Evolutionary conservation across 2,888 invertebrate species (phyloP).

Genomic region (Syrphus vitripennis): DNA sequence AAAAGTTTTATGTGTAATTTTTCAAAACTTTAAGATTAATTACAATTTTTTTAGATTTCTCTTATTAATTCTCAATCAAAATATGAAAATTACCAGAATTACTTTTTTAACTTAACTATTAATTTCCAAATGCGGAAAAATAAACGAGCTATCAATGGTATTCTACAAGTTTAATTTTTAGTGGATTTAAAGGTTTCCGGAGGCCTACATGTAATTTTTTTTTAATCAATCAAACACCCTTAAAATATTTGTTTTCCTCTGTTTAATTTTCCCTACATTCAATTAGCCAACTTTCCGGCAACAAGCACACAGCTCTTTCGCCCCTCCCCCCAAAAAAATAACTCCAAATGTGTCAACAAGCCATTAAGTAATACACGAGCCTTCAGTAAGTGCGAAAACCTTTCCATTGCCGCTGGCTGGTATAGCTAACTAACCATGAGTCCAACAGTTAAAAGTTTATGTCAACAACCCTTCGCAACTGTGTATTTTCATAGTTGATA

Average conservation of each 20-base stretch:
- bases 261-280: neutral
- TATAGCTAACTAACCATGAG: neutral
- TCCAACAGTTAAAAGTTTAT: neutral
- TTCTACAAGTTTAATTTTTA: neutral
- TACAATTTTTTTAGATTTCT: too few species aligned
- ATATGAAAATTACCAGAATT: too few species aligned
- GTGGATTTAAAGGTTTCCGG: neutral
- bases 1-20: too few species aligned
- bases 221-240: neutral
- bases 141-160: neutral
- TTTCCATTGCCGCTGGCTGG: neutral
- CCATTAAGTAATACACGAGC: neutral
- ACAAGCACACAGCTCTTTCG: neutral
- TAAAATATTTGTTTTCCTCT: neutral
- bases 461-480: neutral
- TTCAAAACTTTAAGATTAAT: too few species aligned
- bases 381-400: neutral
- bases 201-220: neutral
- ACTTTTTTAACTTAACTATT: too few species aligned
- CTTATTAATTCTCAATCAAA: too few species aligned
- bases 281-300: neutral
- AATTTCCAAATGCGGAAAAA: too few species aligned
- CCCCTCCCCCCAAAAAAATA: too few species aligned
- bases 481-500: conserved; percentile 2
- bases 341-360: neutral